phyloP scores from a whole-genome alignment of 2,113 vertebrate species.

The Rhinichthys klamathensis region DNA sequence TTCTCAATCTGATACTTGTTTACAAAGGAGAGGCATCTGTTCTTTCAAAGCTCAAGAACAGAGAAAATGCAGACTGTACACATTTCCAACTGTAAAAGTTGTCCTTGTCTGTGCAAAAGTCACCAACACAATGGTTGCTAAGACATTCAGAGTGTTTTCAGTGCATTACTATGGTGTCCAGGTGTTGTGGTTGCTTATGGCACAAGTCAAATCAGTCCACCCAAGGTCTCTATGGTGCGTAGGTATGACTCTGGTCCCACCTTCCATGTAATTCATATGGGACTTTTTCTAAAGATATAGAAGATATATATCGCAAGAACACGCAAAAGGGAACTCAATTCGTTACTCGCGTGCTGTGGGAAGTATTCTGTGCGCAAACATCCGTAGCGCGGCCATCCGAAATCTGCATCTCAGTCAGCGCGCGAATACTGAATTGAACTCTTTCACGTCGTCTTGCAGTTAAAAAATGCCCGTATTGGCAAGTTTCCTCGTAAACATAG shows the following conservation, averaged over 20 bases:
- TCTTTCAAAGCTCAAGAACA: conserved; percentile 38
- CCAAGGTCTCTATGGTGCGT: neutral
- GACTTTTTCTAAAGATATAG: neutral
- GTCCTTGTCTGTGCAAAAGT: neutral
- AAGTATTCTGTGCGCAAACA: too few relatives aligned
- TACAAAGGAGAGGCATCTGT: neutral
- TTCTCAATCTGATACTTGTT: conserved; percentile 24
- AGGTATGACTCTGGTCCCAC: neutral
- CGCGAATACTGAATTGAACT: too few relatives aligned
- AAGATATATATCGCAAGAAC: too few relatives aligned
- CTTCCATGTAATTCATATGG: neutral
- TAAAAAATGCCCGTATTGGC: too few relatives aligned
- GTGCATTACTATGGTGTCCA: neutral
- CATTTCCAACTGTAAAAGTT: neutral
- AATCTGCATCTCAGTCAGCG: too few relatives aligned
- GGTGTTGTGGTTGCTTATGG: neutral
- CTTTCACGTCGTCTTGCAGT: too few relatives aligned
- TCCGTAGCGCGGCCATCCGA: too few relatives aligned
- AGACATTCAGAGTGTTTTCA: neutral
- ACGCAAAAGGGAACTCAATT: too few relatives aligned
- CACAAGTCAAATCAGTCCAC: neutral
- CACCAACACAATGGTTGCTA: neutral
- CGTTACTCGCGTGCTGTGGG: too few relatives aligned
- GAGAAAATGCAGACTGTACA: conserved; percentile 33
- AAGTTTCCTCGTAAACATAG: too few relatives aligned